These are phyloP conservation scores for Danio tinwini DNA, from an alignment of 2,797 vertebrate species.

Conservation along the genomic window DNA sequence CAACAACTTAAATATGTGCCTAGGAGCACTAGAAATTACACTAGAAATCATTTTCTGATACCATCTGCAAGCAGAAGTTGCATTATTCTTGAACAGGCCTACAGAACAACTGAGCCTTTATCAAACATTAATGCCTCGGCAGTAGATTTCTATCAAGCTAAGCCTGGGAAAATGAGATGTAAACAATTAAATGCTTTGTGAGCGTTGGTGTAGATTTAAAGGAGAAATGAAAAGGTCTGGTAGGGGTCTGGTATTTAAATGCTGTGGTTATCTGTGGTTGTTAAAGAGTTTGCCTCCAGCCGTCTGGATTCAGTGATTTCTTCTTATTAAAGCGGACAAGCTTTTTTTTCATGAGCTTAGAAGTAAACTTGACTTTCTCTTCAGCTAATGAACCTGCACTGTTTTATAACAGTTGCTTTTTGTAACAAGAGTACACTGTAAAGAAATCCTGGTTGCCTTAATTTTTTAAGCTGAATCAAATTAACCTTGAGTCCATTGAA, in stretches of 20 bases:
- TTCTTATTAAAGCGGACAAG: slow-evolving; percentile 68
- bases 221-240: slow-evolving; percentile 56
- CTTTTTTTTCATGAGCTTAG: slow-evolving; percentile 68
- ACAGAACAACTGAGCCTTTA: slow-evolving; percentile 41
- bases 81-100: neutral
- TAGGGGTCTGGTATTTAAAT: slow-evolving; percentile 54
- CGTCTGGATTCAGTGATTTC: slow-evolving; percentile 67
- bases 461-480: no score
- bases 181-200: slow-evolving; percentile 72
- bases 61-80: neutral
- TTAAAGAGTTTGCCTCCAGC: slow-evolving; percentile 64
- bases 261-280: slow-evolving; percentile 64
- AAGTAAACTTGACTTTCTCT: slow-evolving; percentile 70
- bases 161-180: slow-evolving; percentile 73
- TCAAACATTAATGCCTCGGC: slow-evolving; percentile 10
- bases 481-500: no score
- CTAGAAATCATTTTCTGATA: neutral
- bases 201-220: slow-evolving; percentile 63
- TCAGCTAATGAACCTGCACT: slow-evolving; percentile 71
- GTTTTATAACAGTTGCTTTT: slow-evolving; percentile 63
- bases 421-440: slow-evolving; percentile 59
- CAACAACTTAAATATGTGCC: neutral
- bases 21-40: neutral
- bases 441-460: no score
- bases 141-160: slow-evolving; percentile 71